These are phyloP conservation scores for Trididemnum nubilum DNA, from an alignment of 23 tunicate genomes.

Conservation along the genomic window DNA sequence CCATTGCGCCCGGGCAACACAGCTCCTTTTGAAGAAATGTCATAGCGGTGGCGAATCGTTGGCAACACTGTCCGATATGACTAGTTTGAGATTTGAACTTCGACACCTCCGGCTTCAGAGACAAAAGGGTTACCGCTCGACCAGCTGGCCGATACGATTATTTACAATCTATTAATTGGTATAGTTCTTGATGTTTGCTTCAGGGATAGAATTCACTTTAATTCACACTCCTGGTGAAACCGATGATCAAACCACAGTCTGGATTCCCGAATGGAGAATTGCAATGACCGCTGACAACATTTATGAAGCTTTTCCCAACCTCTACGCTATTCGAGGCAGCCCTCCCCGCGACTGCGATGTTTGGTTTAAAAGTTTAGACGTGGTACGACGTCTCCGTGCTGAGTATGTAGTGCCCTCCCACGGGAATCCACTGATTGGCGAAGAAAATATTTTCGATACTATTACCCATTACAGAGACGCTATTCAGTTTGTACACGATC, in stretches of 20 bases:
- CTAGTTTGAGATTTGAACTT: too few species aligned
- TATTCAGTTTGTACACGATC: conserved; percentile 86
- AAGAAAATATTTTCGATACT: conserved; percentile 47
- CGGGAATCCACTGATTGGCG: conserved; percentile 57
- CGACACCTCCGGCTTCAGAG: too few species aligned
- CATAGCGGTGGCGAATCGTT: too few species aligned
- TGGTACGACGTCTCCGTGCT: conserved; percentile 47
- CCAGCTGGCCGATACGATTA: too few species aligned
- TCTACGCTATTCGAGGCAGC: conserved; percentile 86
- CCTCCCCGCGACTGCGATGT: conserved; percentile 54
- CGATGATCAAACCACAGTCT: conserved; percentile 82
- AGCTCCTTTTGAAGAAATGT: too few species aligned
- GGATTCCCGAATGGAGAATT: conserved; percentile 72
- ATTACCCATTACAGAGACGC: conserved; percentile 76
- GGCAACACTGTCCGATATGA: too few species aligned
- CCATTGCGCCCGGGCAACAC: too few species aligned
- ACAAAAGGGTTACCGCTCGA: too few species aligned
- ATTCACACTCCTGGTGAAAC: conserved; percentile 98
- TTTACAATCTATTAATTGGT: too few species aligned
- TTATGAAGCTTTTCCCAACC: conserved; percentile 88
- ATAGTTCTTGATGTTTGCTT: too few species aligned
- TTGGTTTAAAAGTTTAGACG: conserved; percentile 70
- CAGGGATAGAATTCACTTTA: conserved; percentile 33
- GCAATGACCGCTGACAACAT: conserved; percentile 81
- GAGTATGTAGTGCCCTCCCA: conserved; percentile 68